Conservation (phyloP, 2,888 invertebrate genomes). For the Pristionchus mayeri region DNA sequence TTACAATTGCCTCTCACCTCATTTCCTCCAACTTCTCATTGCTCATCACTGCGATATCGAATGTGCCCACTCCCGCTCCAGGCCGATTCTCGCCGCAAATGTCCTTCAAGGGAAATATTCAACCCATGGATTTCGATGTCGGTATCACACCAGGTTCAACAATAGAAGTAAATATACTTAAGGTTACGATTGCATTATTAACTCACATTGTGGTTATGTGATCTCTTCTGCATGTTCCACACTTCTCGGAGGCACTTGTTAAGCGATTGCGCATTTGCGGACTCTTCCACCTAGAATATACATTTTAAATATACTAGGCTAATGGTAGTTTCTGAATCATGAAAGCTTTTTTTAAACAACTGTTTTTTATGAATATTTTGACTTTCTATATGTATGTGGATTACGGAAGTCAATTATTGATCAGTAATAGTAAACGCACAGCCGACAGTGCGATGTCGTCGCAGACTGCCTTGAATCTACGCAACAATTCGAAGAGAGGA, state of each 20-base stretch:
- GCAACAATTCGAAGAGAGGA: constrained; percentile 63
- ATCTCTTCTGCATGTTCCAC: constrained; percentile 62
- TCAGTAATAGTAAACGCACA: not conserved
- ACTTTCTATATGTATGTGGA: no score
- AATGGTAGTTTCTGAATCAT: no score
- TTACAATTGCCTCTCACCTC: constrained; percentile 51
- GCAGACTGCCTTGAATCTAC: constrained; percentile 60
- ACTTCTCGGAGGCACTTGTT: constrained; percentile 58
- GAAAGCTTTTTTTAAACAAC: no score
- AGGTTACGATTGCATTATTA: not conserved
- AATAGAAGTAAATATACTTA: not conserved
- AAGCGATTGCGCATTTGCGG: constrained; percentile 58
- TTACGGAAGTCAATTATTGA: no score
- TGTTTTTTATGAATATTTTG: no score
- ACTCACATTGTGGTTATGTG: constrained; percentile 58
- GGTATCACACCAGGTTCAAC: not conserved
- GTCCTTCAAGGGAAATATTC: constrained; percentile 59
- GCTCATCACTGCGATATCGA: constrained; percentile 59
- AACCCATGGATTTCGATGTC: not conserved
- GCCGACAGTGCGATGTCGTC: constrained; percentile 54
- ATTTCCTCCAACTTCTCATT: constrained; percentile 61
- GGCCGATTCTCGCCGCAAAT: constrained; percentile 69
- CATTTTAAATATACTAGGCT: no score
- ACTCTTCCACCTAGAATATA: constrained; percentile 52
- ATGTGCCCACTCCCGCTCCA: constrained; percentile 64